Conservation (phyloP, 1,140 invertebrate genomes). For the Euborellia annulipes region DNA sequence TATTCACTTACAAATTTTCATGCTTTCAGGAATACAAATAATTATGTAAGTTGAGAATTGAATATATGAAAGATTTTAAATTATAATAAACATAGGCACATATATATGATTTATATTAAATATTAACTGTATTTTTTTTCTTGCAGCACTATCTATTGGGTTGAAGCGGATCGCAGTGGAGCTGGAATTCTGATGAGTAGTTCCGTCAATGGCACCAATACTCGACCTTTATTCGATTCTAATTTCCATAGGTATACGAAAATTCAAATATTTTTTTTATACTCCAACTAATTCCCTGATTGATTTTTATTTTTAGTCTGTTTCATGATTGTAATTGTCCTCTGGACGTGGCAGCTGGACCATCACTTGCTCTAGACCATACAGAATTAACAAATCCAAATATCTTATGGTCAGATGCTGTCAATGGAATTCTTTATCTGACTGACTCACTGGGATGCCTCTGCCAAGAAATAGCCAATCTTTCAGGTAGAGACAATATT, state of each 20-base stretch:
- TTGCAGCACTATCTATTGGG: constrained; percentile 53
- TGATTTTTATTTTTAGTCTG: constrained; percentile 2
- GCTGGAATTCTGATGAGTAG: constrained; percentile 43
- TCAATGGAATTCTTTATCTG: constrained; percentile 38
- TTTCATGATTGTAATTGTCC: constrained; percentile 35
- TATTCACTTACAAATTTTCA: too few relatives aligned
- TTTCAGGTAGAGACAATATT: too few relatives aligned
- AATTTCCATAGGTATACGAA: too few relatives aligned
- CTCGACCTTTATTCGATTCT: constrained; percentile 37
- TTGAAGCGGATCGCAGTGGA: constrained; percentile 36
- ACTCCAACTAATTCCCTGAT: too few relatives aligned
- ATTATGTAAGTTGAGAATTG: too few relatives aligned
- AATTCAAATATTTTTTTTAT: too few relatives aligned
- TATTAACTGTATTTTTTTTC: background rate
- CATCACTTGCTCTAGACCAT: constrained; percentile 47
- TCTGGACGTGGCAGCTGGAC: constrained; percentile 36
- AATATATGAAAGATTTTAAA: too few relatives aligned
- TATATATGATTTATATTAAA: too few relatives aligned
- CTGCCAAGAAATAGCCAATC: constrained; percentile 29
- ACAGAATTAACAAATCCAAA: constrained; percentile 36
- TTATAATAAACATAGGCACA: too few relatives aligned
- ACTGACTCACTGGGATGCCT: constrained; percentile 49
- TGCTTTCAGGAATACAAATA: too few relatives aligned
- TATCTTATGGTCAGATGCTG: constrained; percentile 46
- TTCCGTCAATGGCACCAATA: constrained; percentile 34